Evolutionary conservation across 2,888 invertebrate species (phyloP).

Genomic region (Abscondita cerata): DNA sequence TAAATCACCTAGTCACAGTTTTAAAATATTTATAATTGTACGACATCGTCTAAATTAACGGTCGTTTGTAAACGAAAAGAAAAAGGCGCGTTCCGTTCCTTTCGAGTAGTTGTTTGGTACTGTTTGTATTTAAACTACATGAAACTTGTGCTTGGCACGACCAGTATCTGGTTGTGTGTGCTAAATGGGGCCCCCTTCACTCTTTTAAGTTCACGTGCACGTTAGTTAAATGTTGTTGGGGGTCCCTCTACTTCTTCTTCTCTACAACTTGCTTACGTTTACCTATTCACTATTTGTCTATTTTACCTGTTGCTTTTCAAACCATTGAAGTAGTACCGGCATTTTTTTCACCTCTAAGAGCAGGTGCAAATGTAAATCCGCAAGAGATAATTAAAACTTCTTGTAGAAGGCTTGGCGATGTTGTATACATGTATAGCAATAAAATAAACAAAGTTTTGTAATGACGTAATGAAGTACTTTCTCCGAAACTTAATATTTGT

Average conservation of each 20-base stretch:
- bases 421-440: too few relatives aligned
- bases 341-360: constrained; percentile 1
- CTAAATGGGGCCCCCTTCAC: constrained; percentile 58
- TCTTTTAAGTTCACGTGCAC: constrained; percentile 20
- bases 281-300: constrained; percentile 4
- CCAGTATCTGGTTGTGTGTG: constrained; percentile 54
- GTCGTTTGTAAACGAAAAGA: constrained; percentile 53
- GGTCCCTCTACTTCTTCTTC: too few relatives aligned
- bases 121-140: constrained; percentile 1
- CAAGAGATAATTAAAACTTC: too few relatives aligned
- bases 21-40: constrained; percentile 40
- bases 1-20: constrained; percentile 49
- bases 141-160: constrained; percentile 19
- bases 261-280: neutral
- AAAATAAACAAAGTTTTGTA: too few relatives aligned
- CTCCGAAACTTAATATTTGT: too few relatives aligned
- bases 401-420: too few relatives aligned
- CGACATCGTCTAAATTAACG: constrained; percentile 3
- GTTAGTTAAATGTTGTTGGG: neutral
- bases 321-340: constrained; percentile 8
- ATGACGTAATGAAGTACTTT: too few relatives aligned
- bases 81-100: constrained; percentile 52
- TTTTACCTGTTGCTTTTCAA: constrained; percentile 9
- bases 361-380: too few relatives aligned
- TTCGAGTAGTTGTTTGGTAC: constrained; percentile 5